These are phyloP conservation scores for Motacilla tschutschensis DNA, from an alignment of 2,113 vertebrate genomes.

Conservation along the genomic window DNA sequence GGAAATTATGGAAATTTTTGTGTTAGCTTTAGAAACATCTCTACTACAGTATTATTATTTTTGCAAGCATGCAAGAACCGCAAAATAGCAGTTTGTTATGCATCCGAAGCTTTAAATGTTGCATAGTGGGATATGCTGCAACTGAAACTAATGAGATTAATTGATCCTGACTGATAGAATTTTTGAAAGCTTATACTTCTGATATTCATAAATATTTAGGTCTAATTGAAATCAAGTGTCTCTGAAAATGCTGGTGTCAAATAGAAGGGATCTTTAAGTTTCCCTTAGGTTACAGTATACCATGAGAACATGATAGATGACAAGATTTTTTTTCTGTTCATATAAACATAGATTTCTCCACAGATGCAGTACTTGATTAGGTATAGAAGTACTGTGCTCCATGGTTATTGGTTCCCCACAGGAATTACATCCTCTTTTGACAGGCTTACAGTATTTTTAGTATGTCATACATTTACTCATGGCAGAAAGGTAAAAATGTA, in stretches of 20 bases:
- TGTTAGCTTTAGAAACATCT: neutral
- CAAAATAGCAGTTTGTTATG: neutral
- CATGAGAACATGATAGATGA: slow-evolving; percentile 19
- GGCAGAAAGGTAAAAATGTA: slow-evolving; percentile 42
- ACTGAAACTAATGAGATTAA: slow-evolving; percentile 35
- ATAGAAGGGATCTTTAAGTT: neutral
- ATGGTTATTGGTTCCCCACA: slow-evolving; percentile 40
- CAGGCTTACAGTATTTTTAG: slow-evolving; percentile 26
- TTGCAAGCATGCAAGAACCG: neutral
- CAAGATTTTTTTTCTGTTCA: slow-evolving; percentile 24
- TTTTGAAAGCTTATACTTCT: neutral
- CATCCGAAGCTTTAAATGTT: neutral
- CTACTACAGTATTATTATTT: neutral
- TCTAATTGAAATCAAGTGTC: slow-evolving; percentile 49
- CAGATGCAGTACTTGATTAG: slow-evolving; percentile 20
- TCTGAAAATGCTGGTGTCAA: slow-evolving; percentile 12
- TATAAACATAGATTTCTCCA: slow-evolving; percentile 16
- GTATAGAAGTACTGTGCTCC: neutral
- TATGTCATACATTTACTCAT: slow-evolving; percentile 25
- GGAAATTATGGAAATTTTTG: neutral
- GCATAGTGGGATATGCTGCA: neutral
- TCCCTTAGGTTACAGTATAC: slow-evolving; percentile 2
- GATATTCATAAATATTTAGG: neutral
- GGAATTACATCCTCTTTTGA: slow-evolving; percentile 46
- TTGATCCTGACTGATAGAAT: slow-evolving; percentile 35